Evolutionary conservation across 2,888 invertebrate species (phyloP).

Genomic region (Balanococcus diminutus): DNA sequence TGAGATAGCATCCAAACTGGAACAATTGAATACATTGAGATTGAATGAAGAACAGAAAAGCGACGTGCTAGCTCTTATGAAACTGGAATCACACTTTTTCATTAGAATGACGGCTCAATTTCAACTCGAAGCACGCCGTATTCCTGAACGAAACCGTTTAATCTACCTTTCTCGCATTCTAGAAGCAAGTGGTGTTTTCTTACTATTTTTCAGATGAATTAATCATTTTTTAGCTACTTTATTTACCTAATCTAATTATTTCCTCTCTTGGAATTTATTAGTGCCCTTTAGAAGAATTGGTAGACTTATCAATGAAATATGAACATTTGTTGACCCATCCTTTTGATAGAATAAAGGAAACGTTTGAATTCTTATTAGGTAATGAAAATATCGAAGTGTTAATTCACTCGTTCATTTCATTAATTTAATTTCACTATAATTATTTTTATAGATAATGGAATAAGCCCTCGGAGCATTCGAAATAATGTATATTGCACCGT

Average conservation of each 20-base stretch:
- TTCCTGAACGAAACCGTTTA: not conserved
- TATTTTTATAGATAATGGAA: not conserved
- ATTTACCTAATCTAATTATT: too few species aligned
- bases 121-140: not conserved
- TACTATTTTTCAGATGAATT: not conserved
- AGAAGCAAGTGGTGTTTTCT: not conserved
- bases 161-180: not conserved
- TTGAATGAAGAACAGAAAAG: not conserved
- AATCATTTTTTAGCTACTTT: not conserved
- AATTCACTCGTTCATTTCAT: not conserved
- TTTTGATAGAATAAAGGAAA: not conserved
- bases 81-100: not conserved
- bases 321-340: not conserved
- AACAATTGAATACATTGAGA: not conserved
- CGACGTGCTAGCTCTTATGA: not conserved
- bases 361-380: not conserved
- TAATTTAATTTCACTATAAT: not conserved
- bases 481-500: not conserved
- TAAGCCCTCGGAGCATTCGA: not conserved
- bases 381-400: not conserved
- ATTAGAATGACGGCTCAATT: not conserved
- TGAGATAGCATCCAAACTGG: not conserved
- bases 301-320: not conserved
- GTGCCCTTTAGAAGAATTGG: not conserved
- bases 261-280: not conserved